Evolutionary conservation across 2,113 vertebrate genomes (phyloP).

Genomic region (Saiga tatarica): DNA sequence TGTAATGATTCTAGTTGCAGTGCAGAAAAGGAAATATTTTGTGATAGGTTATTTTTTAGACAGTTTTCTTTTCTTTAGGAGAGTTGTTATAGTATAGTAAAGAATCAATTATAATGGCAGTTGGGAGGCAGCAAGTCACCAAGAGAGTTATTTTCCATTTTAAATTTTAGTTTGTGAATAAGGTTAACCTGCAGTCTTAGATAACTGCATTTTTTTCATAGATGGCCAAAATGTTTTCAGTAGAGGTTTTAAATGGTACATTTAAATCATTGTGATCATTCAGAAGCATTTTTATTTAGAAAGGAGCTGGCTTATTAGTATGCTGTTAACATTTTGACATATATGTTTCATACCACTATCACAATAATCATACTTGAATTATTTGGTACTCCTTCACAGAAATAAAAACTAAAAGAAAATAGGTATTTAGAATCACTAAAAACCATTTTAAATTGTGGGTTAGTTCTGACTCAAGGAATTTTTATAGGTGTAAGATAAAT

Average conservation of each 20-base stretch:
- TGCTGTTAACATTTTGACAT: slow-evolving; percentile 32
- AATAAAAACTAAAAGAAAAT: slow-evolving; percentile 36
- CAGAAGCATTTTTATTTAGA: slow-evolving; percentile 11
- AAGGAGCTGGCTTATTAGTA: not conserved
- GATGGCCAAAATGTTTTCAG: slow-evolving; percentile 8
- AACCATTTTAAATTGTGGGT: not conserved
- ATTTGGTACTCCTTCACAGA: not conserved
- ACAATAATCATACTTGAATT: slow-evolving; percentile 12
- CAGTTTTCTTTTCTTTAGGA: slow-evolving; percentile 40
- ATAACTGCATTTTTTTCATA: not conserved
- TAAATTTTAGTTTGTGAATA: slow-evolving; percentile 34
- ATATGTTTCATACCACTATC: not conserved
- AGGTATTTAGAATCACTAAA: slow-evolving; percentile 12
- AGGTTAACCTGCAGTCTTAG: slow-evolving; percentile 7
- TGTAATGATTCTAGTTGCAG: not conserved
- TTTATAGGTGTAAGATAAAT: slow-evolving; percentile 27
- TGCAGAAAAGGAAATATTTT: slow-evolving; percentile 58
- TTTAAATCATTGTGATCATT: slow-evolving; percentile 12
- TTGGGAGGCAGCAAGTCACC: slow-evolving; percentile 20
- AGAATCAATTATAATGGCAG: not conserved
- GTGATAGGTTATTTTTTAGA: slow-evolving; percentile 20
- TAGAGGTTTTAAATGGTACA: slow-evolving; percentile 28
- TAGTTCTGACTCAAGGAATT: slow-evolving; percentile 27
- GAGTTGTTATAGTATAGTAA: not conserved
- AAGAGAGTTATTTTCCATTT: slow-evolving; percentile 33